Evolutionary conservation across 2,113 vertebrate species (phyloP), one percentile per base, ranked within the genome.

Genomic region (Hippocampus zosterae): DNA sequence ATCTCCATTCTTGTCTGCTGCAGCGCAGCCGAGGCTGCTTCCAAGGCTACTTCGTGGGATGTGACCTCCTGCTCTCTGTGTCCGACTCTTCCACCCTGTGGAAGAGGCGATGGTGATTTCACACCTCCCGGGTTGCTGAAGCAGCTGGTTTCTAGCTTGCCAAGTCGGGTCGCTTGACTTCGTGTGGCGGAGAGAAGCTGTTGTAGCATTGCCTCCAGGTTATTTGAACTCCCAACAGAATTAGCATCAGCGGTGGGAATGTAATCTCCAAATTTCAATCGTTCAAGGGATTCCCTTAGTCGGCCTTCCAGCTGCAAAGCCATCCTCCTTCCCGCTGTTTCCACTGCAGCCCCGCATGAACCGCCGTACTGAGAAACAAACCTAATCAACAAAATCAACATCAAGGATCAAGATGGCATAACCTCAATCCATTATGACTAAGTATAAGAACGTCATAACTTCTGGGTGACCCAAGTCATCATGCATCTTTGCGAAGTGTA

Each of bases 101-200:
- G 33, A 71, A 67, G 67, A 70, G 85, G 57, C 69, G 87, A 83
- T 18, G 50, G 78, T 16, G 19, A 75, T 50, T 87, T 91, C 19
- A 27, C 75, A 15, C 56, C 67, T 27, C 61, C 60, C 10, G 69
- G 41, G 48, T 65, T 71, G 62, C 13, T 67, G 37, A 71, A 67
- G 84, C 90, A 93, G 29, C 79, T 67, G 12, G 68, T 88, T 88
- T 98, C 95, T 74, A 96, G 81, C 67, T 74, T 87, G 37, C 84
- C 19, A 0, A 98, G 92, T 64, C 91, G 80, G 55, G 29, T 67
- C 1, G 90, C 80, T 73, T 94, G 81, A 0, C 86, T 86, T 65
- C 68, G 91, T 61, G 84, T 90, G 19, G 90, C 78, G 4, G 77
- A 74, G 76, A 95, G 84, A 59, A 96, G 50, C 15, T 94, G 87